Conservation (phyloP, 2,113 vertebrate species). For the Ornithorhynchus anatinus region DNA sequence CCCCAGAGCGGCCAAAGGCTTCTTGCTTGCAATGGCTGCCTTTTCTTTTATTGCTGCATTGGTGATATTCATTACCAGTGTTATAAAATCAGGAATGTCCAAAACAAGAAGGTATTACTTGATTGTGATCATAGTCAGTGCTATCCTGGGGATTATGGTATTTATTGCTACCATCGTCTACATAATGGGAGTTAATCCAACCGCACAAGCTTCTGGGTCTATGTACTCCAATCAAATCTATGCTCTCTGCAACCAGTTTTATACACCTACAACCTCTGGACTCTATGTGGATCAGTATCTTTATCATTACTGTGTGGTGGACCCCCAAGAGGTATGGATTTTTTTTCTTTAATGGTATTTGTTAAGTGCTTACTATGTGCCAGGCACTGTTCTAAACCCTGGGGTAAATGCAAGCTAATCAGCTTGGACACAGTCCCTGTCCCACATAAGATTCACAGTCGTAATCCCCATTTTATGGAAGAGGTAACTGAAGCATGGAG, state of each 20-base stretch:
- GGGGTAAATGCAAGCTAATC: too few species aligned
- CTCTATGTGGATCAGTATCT: constrained; percentile 87
- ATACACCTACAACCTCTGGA: constrained; percentile 67
- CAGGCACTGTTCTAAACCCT: too few species aligned
- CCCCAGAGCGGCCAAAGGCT: constrained; percentile 82
- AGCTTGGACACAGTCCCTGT: too few species aligned
- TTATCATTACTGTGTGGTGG: constrained; percentile 92
- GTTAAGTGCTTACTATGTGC: too few species aligned
- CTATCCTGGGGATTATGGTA: constrained; percentile 78
- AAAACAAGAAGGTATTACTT: constrained; percentile 81
- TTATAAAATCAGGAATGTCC: constrained; percentile 75
- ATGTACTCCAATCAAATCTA: constrained; percentile 78
- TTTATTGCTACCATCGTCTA: constrained; percentile 88
- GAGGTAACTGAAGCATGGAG: too few species aligned
- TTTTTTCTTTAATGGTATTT: too few species aligned
- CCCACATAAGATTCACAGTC: too few species aligned
- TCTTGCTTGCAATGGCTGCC: constrained; percentile 82
- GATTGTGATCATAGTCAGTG: constrained; percentile 74
- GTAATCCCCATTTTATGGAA: too few species aligned
- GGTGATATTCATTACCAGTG: constrained; percentile 78
- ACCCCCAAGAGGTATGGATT: constrained; percentile 87
- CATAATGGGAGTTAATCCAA: constrained; percentile 85
- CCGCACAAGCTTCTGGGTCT: constrained; percentile 82
- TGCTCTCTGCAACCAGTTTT: constrained; percentile 83
- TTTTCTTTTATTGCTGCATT: constrained; percentile 82